Evolutionary conservation across 64 coral and sea anemone species (phyloP), one percentile per base, ranked within the genome.

Genomic region (Porites lutea): DNA sequence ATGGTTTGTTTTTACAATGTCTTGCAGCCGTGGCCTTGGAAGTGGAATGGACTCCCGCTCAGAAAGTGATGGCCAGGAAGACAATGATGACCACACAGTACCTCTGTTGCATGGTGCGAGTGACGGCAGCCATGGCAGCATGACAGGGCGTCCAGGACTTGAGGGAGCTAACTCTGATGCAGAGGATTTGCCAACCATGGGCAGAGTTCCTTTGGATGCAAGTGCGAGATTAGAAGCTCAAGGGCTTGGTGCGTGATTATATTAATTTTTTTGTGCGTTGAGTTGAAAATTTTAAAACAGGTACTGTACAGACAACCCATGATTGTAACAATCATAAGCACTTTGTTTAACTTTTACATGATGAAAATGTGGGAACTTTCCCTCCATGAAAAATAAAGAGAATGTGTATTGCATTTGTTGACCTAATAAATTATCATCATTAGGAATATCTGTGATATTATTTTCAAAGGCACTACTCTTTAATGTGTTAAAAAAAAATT

Each of bases 41-140:
- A 97, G 95, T 94, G 95, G 95, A 88, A 97, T 92, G 76, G 95
- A 97, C 23, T 97, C 95, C 53, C 76, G 95, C 0, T 94, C 95
- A 52, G 92, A 92, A 61, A 94, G 88, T 88, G 83, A 87, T 61
- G 72, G 55, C 18, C 45, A 71, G 0, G 66, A 78, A 4, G 87
- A 84, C 65, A 90, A 60, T 88, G 89, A 93, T 48, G 53, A 50
- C 10, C 59, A 68, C n/a, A 65, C 84, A 4, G 4, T 61, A 21
- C 74, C 63, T 4, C 27, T 86, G 48, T 49, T 92, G 13, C 95
- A 94, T 84, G 81, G 74, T 87, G 68, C 88, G 19, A 82, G 75
- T 21, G 88, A 79, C 83, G 92, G 83, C 5, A 59, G 59, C 15
- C 18, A 86, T 59, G 82, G 48, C 55, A 67, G 22, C 55, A 82